These are phyloP conservation scores for Zaprionus lineosus DNA, from an alignment of 2,888 invertebrate genomes.

Conservation along the genomic window DNA sequence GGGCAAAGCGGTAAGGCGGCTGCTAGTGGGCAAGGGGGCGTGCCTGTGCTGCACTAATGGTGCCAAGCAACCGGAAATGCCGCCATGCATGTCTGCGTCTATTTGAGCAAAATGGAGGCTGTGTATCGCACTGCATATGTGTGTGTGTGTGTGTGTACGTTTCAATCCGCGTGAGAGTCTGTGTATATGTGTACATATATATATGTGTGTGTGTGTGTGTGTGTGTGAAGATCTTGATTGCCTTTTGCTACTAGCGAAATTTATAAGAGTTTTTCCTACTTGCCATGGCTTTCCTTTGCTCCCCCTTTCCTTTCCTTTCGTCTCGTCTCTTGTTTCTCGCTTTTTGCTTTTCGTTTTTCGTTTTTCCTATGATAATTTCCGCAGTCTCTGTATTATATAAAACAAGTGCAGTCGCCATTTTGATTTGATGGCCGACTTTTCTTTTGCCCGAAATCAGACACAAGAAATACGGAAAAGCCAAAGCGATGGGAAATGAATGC, in stretches of 20 bases:
- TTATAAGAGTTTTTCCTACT: constrained; percentile 45
- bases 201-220: constrained; percentile 18
- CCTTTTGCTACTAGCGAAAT: constrained; percentile 66
- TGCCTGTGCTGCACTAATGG: constrained; percentile 74
- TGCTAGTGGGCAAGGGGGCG: constrained; percentile 37
- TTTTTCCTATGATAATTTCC: constrained; percentile 72
- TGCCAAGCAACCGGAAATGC: constrained; percentile 79
- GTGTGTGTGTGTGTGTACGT: background rate
- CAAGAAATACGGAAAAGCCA: constrained; percentile 5
- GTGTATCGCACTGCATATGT: constrained; percentile 48
- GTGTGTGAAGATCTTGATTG: constrained; percentile 68
- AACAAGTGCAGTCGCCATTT: constrained; percentile 66
- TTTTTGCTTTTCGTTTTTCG: no score
- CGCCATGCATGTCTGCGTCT: constrained; percentile 77
- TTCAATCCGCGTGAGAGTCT: background rate
- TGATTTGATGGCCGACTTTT: constrained; percentile 57
- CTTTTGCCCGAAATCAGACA: background rate
- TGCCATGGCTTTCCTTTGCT: background rate
- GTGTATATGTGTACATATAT: background rate
- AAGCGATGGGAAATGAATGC: no score
- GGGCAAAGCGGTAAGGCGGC: constrained; percentile 11
- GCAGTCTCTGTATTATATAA: constrained; percentile 57
- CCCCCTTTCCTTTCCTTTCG: background rate
- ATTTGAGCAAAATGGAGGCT: constrained; percentile 70
- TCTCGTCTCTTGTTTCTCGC: no score